A percentile compares a stretch with the other conserved stretches of the same genome.
Evolutionary conservation across 2,113 vertebrate species (phyloP).

Genomic region (Boleophthalmus pectinirostris): DNA sequence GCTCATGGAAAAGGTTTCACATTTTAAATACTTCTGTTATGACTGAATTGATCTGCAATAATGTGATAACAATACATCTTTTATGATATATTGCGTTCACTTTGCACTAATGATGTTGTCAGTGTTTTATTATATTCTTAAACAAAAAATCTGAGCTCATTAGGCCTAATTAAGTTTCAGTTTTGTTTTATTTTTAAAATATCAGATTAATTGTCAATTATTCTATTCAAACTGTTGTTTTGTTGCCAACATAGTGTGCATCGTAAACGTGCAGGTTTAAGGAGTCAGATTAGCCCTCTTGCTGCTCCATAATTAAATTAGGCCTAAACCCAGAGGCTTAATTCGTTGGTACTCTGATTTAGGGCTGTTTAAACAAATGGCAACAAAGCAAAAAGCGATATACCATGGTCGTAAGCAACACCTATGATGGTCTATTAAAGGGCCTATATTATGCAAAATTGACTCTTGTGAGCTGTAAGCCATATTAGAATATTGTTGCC

Average conservation of each 20-base stretch:
- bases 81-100: background rate
- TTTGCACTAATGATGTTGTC: background rate
- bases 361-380: background rate
- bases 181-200: background rate
- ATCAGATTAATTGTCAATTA: background rate
- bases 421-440: no score
- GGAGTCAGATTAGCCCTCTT: conserved; percentile 1
- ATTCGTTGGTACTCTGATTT: background rate
- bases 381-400: background rate
- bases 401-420: no score
- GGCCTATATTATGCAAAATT: no score
- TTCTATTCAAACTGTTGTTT: background rate
- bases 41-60: background rate
- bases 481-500: no score
- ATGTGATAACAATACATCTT: background rate
- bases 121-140: background rate
- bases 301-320: background rate
- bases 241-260: background rate
- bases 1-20: conserved; percentile 88
- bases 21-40: background rate
- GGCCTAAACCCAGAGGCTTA: conserved; percentile 4
- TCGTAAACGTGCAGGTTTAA: background rate
- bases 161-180: background rate
- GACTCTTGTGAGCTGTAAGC: no score
- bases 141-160: background rate